phyloP scores from a whole-genome alignment of 23 tunicate species.

The Botrylloides violaceus region DNA sequence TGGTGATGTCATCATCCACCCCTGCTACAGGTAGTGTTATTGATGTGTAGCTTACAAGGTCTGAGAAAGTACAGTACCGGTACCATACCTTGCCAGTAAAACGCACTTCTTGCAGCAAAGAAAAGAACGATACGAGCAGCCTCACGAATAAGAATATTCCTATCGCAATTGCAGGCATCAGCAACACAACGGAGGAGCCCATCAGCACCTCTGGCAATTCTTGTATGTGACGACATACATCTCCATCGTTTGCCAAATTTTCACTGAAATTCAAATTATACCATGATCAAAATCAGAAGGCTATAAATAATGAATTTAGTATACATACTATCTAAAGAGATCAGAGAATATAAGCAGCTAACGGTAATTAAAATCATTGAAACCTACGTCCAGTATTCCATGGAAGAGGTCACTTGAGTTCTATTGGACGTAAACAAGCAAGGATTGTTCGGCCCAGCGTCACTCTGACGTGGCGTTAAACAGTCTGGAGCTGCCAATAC shows the following conservation, averaged over 20 bases:
- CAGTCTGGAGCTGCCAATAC: no score
- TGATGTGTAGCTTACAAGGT: no score
- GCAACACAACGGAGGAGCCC: conserved; percentile 26
- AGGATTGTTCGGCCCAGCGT: no score
- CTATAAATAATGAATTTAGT: background rate
- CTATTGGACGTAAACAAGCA: conserved; percentile 49
- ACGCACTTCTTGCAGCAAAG: conserved; percentile 54
- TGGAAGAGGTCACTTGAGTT: conserved; percentile 35
- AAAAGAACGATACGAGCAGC: conserved; percentile 27
- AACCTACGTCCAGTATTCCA: conserved; percentile 60
- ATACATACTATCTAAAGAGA: background rate
- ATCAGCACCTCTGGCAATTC: conserved; percentile 21
- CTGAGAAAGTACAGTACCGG: no score
- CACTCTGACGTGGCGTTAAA: no score
- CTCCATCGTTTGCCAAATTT: conserved; percentile 39
- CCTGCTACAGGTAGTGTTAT: no score
- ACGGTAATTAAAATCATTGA: background rate
- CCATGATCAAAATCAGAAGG: background rate
- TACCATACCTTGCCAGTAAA: conserved; percentile 89
- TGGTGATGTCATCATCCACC: no score
- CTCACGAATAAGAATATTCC: conserved; percentile 36
- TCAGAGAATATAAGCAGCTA: background rate
- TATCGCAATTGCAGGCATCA: conserved; percentile 35
- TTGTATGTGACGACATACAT: conserved; percentile 25
- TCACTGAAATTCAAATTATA: no score